phyloP scores from a whole-genome alignment of 2,797 vertebrate species.

The Leptoclinus maculatus region DNA sequence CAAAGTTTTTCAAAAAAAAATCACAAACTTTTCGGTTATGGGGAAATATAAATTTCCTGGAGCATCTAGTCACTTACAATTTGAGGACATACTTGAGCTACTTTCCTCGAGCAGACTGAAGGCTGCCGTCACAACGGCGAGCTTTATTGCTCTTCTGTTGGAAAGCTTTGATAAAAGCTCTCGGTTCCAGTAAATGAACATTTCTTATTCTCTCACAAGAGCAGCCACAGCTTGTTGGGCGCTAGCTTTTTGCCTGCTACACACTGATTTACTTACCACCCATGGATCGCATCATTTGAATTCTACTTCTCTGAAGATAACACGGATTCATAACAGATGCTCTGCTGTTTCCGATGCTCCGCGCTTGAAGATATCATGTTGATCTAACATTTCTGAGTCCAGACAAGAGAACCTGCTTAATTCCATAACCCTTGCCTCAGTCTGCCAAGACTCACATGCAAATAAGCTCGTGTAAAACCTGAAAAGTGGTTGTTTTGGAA shows the following conservation, averaged over 20 bases:
- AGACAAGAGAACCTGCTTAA: slow-evolving; percentile 51
- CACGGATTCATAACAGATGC: slow-evolving; percentile 50
- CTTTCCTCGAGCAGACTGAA: slow-evolving; percentile 36
- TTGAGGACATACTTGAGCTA: slow-evolving; percentile 45
- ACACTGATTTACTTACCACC: slow-evolving; percentile 55
- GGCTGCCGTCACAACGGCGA: slow-evolving; percentile 45
- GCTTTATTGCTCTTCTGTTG: slow-evolving; percentile 41
- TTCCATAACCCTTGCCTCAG: slow-evolving; percentile 40
- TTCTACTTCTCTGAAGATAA: slow-evolving; percentile 44
- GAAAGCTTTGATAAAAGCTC: slow-evolving; percentile 55
- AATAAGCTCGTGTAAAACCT: slow-evolving; percentile 47
- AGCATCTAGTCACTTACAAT: slow-evolving; percentile 45
- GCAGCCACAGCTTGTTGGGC: slow-evolving; percentile 58
- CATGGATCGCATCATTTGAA: slow-evolving; percentile 54
- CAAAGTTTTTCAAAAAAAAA: slow-evolving; percentile 46
- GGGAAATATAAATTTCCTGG: slow-evolving; percentile 27
- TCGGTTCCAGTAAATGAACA: slow-evolving; percentile 64
- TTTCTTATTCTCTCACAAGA: slow-evolving; percentile 51
- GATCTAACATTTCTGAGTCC: slow-evolving; percentile 43
- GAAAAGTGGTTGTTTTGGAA: slow-evolving; percentile 41
- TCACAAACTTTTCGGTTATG: slow-evolving; percentile 40
- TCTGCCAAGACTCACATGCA: slow-evolving; percentile 48
- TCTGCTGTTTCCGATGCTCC: slow-evolving; percentile 32
- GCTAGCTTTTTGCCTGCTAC: slow-evolving; percentile 37
- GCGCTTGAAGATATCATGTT: slow-evolving; percentile 44